Conservation (phyloP, 2,888 invertebrate genomes). For the Heteromurus nitidus region DNA sequence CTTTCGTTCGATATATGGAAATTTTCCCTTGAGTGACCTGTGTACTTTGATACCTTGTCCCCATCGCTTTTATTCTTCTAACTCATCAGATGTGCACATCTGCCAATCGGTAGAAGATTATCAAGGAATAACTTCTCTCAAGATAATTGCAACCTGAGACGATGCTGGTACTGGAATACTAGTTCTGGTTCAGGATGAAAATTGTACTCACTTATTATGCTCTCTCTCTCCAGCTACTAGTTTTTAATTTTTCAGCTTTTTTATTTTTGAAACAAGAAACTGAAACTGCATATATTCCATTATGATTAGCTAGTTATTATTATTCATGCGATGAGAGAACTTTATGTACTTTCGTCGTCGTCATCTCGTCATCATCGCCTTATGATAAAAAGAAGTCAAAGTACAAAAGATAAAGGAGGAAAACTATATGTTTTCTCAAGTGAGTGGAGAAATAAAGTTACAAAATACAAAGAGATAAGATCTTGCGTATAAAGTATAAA, state of each 20-base stretch:
- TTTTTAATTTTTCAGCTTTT: constrained; percentile 11
- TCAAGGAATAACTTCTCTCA: background rate
- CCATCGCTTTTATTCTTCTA: too few species aligned
- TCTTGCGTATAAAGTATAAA: too few species aligned
- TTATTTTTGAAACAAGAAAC: constrained; percentile 10
- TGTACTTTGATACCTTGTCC: background rate
- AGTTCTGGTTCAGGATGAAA: background rate
- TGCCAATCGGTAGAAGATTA: constrained; percentile 34
- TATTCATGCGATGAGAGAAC: constrained; percentile 7
- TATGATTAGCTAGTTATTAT: too few species aligned
- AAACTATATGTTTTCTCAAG: background rate
- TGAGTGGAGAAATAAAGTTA: constrained; percentile 8
- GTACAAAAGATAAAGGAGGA: background rate
- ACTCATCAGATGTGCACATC: constrained; percentile 52
- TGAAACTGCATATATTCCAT: background rate
- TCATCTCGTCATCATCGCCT: too few species aligned
- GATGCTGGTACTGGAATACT: constrained; percentile 21
- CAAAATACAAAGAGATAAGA: constrained; percentile 8
- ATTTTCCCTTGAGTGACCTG: background rate
- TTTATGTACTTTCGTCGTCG: too few species aligned
- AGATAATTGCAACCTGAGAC: constrained; percentile 34
- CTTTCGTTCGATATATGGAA: background rate
- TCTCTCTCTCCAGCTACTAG: constrained; percentile 13
- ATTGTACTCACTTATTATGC: background rate
- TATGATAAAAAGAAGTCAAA: background rate